Conservation (phyloP, 2,888 invertebrate species). For the Pollenia griseotomentosa region DNA sequence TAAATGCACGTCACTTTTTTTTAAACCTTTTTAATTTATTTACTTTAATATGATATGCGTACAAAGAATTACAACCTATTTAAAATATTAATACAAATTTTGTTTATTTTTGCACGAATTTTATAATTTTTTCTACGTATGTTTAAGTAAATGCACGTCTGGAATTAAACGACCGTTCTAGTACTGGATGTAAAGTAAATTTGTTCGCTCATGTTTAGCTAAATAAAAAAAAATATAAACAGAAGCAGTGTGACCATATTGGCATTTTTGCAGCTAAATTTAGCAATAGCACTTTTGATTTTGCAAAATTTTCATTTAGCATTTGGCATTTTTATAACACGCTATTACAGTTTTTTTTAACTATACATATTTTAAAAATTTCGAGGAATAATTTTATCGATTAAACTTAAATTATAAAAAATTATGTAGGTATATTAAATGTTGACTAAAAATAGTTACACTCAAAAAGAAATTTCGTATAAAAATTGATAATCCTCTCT, state of each 20-base stretch:
- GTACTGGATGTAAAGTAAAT: conserved; percentile 32
- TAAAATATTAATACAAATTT: background rate
- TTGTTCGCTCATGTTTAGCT: background rate
- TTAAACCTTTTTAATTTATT: background rate
- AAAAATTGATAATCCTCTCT: no score
- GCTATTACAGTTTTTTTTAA: no score
- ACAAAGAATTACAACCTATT: background rate
- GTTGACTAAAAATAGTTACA: no score
- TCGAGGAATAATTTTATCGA: no score
- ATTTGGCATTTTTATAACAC: no score
- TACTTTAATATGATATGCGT: background rate
- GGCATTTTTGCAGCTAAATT: no score
- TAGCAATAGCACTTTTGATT: no score
- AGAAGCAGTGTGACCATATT: background rate
- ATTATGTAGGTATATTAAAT: no score
- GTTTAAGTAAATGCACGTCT: background rate
- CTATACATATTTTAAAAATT: no score
- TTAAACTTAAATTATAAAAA: no score
- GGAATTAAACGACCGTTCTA: conserved; percentile 13
- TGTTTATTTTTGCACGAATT: background rate
- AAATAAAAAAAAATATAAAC: conserved; percentile 26
- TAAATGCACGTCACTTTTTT: conserved; percentile 13
- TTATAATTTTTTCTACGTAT: background rate
- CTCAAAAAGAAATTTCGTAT: no score
- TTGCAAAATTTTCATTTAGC: no score